Evolutionary conservation across 2,888 invertebrate species (phyloP).

Genomic region (Philonicus albiceps): DNA sequence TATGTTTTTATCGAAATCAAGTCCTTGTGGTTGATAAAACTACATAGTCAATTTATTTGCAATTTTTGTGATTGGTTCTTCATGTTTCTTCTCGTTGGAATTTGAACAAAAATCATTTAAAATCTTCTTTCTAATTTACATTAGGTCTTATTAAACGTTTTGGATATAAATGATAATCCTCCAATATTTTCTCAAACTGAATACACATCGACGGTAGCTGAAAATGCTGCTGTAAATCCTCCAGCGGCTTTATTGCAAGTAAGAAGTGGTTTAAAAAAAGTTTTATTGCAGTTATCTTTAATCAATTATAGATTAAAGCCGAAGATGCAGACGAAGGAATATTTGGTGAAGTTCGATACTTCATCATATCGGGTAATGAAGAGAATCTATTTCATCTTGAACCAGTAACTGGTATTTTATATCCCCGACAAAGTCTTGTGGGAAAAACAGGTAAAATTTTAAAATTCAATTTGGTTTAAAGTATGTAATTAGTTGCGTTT

Average conservation of each 20-base stretch:
- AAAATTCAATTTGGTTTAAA: neutral
- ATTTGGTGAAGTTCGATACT: constrained; percentile 80
- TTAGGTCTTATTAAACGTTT: constrained; percentile 76
- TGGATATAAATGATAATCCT: constrained; percentile 89
- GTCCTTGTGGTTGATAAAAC: too few relatives aligned
- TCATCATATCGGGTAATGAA: constrained; percentile 74
- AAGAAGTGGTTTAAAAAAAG: neutral
- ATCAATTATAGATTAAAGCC: constrained; percentile 69
- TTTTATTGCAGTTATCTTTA: neutral
- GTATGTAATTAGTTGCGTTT: neutral
- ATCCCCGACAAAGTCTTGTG: constrained; percentile 75
- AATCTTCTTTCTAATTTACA: neutral
- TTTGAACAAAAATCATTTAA: too few relatives aligned
- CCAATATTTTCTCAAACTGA: constrained; percentile 81
- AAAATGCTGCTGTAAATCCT: constrained; percentile 81
- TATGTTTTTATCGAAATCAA: too few relatives aligned
- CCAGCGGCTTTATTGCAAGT: constrained; percentile 80
- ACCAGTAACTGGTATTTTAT: constrained; percentile 80
- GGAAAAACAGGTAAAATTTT: constrained; percentile 65
- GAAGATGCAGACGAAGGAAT: constrained; percentile 81
- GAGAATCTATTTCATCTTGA: constrained; percentile 78
- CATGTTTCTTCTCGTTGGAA: too few relatives aligned
- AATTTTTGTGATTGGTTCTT: too few relatives aligned
- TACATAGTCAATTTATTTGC: too few relatives aligned
- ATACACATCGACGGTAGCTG: constrained; percentile 83